phyloP scores from a whole-genome alignment of 92 coral and sea anemone genomes.

The Parazoanthus atlanticus region DNA sequence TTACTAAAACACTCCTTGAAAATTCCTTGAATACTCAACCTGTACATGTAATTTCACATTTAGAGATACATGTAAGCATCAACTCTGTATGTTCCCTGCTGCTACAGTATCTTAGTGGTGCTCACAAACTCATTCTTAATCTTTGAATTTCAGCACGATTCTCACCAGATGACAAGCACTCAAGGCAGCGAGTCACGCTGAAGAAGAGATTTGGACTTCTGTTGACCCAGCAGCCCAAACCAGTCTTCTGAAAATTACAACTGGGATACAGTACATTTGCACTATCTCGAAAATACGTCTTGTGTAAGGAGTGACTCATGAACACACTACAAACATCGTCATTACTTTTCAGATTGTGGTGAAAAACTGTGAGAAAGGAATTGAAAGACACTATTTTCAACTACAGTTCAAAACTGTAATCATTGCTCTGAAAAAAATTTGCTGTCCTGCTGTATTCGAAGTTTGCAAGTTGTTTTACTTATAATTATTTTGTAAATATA shows the following conservation, averaged over 20 bases:
- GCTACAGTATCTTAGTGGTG: not conserved
- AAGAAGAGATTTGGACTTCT: slow-evolving; percentile 96
- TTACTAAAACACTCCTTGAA: too few relatives aligned
- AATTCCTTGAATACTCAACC: too few relatives aligned
- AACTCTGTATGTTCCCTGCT: too few relatives aligned
- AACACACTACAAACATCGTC: not conserved
- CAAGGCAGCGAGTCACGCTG: slow-evolving; percentile 89
- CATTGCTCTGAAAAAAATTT: not conserved
- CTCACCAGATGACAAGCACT: slow-evolving; percentile 98
- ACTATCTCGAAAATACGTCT: too few relatives aligned
- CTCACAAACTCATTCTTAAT: not conserved
- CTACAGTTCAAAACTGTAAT: not conserved
- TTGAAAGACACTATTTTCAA: not conserved
- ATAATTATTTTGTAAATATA: not conserved
- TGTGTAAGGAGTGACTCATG: not conserved
- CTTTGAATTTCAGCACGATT: slow-evolving; percentile 81
- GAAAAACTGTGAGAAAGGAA: not conserved
- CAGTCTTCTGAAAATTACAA: slow-evolving; percentile 57
- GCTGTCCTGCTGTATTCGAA: too few relatives aligned
- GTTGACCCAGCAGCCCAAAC: slow-evolving; percentile 86
- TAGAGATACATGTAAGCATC: too few relatives aligned
- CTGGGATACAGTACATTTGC: not conserved
- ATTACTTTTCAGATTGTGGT: not conserved
- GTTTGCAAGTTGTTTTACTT: too few relatives aligned
- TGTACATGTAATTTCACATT: too few relatives aligned